A percentile compares a stretch with the other conserved stretches of the same genome.
These are phyloP conservation scores for Pachyrhynchus sulphureomaculatus DNA, from an alignment of 1,140 invertebrate species.

Conservation along the genomic window DNA sequence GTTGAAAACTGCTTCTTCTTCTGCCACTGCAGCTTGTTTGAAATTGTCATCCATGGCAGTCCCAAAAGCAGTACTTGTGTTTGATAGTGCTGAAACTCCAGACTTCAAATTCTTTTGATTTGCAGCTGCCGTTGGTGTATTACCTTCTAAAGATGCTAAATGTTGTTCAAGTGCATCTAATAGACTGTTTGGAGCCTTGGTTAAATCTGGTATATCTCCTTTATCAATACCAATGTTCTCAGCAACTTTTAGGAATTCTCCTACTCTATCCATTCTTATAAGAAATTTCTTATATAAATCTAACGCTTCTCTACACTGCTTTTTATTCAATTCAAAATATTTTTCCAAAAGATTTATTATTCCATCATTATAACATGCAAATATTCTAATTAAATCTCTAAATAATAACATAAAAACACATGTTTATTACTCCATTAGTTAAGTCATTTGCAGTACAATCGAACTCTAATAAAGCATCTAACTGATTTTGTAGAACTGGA, in stretches of 20 bases:
- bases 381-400: constrained; percentile 95
- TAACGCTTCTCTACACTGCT: constrained; percentile 94
- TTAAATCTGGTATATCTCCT: constrained; percentile 98
- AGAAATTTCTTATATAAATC: constrained; percentile 99
- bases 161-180: constrained; percentile 97
- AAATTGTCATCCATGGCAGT: constrained; percentile 82
- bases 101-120: constrained; percentile 86
- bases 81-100: constrained; percentile 85
- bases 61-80: constrained; percentile 83
- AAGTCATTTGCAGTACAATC: constrained; percentile 97
- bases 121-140: constrained; percentile 80
- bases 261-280: constrained; percentile 97
- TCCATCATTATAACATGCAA: constrained; percentile 99
- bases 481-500: constrained; percentile 91
- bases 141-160: constrained; percentile 89
- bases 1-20: constrained; percentile 92
- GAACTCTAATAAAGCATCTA: constrained; percentile 96
- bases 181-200: constrained; percentile 97
- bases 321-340: constrained; percentile 99
- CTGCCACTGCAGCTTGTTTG: constrained; percentile 85
- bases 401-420: constrained; percentile 98
- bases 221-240: constrained; percentile 98
- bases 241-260: constrained; percentile 96
- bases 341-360: constrained; percentile 99
- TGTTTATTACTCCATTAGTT: constrained; percentile 97